Base-by-base conservation (phyloP, 2,113 vertebrate species). In the Corythornis cristatus region DNA sequence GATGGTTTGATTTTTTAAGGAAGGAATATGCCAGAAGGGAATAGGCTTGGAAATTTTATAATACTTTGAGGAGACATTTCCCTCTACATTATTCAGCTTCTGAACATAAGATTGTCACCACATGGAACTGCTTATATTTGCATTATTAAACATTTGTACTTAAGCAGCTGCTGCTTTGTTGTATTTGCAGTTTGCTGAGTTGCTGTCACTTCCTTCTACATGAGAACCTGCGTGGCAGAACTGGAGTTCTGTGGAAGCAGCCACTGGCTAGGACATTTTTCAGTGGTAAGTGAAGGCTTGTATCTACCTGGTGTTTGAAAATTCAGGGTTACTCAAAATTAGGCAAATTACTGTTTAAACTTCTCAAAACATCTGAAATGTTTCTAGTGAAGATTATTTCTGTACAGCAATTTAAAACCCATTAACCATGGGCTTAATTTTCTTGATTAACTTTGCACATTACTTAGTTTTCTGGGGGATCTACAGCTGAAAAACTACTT, bases 261-360 rank as follows among this genome's bases (percentile, higher is more conserved):
- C 74, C 95, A 12, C 94, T 93, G 77, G 57, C 92, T 35, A 90
- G 94, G 80, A 75, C 93, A 5, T 96, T 97, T 75, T 93, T 93
- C 28, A 96, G 78, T 83, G 97, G 98, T 98, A 96, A 97, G 97
- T 94, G 67, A 50, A 33, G 62, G 17, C 37, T 65, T 45, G 12
- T 31, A 46, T 20, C 33, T 73, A 15, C 29, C 15, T 9, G 10
- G 25, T 33, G 16, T 15, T 76, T 72, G 58, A 25, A 79, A 53
- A 58, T 23, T 66, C n/a, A 50, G 33, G 14, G 2, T 72, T 60
- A 35, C 33, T 90, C 15, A 33, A 31, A 56, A 14, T 37, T 51
- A 21, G 22, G 15, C 22, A 61, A 74, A 64, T n/a, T 57, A 20
- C 2, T 1, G 21, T 66, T 83, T 14, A 80, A 86, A 80, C 50